Percentiles rank a stretch among this genome's conserved stretches.
phyloP scores from a whole-genome alignment of 2,113 vertebrate species.

The Myiozetetes cayanensis region DNA sequence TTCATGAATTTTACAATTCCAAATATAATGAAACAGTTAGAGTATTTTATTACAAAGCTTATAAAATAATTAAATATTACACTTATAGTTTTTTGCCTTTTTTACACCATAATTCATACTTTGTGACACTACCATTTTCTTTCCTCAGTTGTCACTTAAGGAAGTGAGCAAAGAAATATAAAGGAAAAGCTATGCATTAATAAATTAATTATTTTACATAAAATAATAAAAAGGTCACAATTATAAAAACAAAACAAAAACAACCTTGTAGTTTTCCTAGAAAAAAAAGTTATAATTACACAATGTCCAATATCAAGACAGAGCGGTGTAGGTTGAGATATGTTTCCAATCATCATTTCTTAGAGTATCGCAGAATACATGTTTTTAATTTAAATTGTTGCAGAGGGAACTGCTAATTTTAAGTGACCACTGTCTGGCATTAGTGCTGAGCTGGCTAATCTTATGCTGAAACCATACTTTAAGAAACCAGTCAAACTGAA shows the following conservation, averaged over 20 bases:
- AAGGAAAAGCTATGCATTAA: conserved; percentile 77
- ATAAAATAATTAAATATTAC: conserved; percentile 88
- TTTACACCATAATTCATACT: conserved; percentile 76
- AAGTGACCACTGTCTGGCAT: conserved; percentile 69
- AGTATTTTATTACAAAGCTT: conserved; percentile 84
- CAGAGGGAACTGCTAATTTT: conserved; percentile 69
- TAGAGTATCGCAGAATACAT: conserved; percentile 5
- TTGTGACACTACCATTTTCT: conserved; percentile 66
- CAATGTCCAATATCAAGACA: background rate
- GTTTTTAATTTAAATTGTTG: conserved; percentile 62
- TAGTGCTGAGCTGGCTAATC: conserved; percentile 73
- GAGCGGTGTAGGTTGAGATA: background rate
- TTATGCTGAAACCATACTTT: conserved; percentile 57
- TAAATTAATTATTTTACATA: conserved; percentile 84
- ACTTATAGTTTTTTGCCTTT: conserved; percentile 74
- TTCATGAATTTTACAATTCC: conserved; percentile 66
- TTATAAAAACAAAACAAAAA: conserved; percentile 63
- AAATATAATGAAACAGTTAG: conserved; percentile 73
- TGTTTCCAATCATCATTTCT: conserved; percentile 44
- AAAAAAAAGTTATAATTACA: conserved; percentile 29
- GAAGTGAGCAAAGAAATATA: conserved; percentile 71
- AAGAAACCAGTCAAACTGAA: conserved; percentile 54
- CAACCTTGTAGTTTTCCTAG: conserved; percentile 41
- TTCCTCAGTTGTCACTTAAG: conserved; percentile 62
- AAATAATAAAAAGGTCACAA: conserved; percentile 76